Evolutionary conservation across 2,797 vertebrate genomes (phyloP).

Genomic region (Petrocephalus sullivani): DNA sequence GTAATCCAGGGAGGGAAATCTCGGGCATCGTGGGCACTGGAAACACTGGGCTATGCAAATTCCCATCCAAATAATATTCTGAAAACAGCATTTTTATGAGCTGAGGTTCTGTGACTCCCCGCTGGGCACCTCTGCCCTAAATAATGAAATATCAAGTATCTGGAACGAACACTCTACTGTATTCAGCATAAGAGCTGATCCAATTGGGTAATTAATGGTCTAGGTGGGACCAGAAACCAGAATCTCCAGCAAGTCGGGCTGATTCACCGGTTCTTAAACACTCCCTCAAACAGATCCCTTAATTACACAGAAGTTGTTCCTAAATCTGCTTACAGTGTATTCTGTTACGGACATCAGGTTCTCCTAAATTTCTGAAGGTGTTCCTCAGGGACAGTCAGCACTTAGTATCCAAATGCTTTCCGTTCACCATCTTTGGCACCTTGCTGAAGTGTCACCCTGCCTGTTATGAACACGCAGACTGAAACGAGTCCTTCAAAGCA

Average conservation of each 20-base stretch:
- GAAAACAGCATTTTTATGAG: neutral
- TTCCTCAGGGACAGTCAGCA: neutral
- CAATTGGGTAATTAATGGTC: neutral
- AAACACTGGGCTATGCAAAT: neutral
- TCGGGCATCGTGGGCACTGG: neutral
- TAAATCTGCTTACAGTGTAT: neutral
- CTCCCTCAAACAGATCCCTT: neutral
- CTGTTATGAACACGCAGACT: neutral
- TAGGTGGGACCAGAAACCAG: conserved; percentile 3
- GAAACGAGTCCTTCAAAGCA: neutral
- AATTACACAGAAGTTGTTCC: neutral
- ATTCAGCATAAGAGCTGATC: neutral
- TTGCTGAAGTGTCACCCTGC: neutral
- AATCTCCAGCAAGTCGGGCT: neutral
- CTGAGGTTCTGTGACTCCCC: neutral
- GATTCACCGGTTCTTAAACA: neutral
- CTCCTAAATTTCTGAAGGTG: neutral
- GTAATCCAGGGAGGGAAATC: neutral
- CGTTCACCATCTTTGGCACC: neutral
- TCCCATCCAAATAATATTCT: neutral
- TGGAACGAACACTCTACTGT: neutral
- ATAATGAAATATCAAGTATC: neutral
- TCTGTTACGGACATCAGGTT: neutral
- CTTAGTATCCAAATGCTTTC: neutral
- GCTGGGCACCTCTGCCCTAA: neutral